These are phyloP conservation scores for Lophotriccus pileatus DNA, from an alignment of 2,797 vertebrate genomes.

Conservation along the genomic window DNA sequence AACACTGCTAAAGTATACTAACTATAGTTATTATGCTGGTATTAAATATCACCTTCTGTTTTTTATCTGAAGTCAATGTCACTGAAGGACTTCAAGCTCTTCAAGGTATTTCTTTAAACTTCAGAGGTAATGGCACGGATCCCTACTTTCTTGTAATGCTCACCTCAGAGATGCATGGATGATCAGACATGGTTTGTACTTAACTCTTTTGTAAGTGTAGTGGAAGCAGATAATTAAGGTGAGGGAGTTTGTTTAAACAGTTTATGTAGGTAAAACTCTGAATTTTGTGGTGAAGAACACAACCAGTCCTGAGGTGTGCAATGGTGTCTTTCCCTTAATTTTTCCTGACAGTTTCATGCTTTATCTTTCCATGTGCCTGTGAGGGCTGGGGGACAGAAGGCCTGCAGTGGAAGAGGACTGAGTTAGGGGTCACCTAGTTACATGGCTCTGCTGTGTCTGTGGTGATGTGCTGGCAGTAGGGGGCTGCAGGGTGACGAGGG, in stretches of 20 bases:
- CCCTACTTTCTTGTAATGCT: neutral
- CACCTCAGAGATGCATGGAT: neutral
- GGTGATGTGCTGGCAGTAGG: neutral
- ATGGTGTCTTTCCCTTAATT: neutral
- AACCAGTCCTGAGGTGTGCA: neutral
- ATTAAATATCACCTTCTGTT: neutral
- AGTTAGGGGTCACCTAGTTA: neutral
- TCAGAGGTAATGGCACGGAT: neutral
- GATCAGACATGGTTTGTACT: neutral
- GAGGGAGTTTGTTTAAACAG: neutral
- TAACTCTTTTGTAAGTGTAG: neutral
- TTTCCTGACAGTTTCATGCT: neutral
- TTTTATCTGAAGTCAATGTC: neutral
- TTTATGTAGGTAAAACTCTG: neutral
- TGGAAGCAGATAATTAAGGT: neutral
- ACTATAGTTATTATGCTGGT: neutral
- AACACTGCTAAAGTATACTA: neutral
- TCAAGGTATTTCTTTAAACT: neutral
- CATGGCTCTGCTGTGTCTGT: neutral
- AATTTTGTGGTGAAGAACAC: neutral
- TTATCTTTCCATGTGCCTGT: neutral
- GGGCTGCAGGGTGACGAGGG: neutral
- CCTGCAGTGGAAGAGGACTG: neutral
- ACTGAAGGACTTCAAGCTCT: neutral
- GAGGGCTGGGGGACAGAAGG: neutral